These are phyloP conservation scores for Gallinago jamesoni DNA, from an alignment of 2,113 vertebrate genomes.

Conservation along the genomic window DNA sequence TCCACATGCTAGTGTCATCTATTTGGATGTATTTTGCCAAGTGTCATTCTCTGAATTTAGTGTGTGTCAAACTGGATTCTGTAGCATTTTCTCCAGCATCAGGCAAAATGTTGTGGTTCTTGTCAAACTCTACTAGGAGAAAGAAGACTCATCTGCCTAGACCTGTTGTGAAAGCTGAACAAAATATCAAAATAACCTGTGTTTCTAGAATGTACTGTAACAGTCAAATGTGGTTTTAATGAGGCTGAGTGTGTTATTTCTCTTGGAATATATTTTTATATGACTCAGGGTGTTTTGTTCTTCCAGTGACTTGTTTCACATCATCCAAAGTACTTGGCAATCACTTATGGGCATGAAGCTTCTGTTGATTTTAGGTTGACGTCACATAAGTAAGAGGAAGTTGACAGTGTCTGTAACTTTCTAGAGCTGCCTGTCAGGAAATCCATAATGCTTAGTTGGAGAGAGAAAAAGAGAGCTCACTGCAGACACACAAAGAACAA, in stretches of 20 bases:
- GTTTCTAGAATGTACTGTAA: slow-evolving; percentile 32
- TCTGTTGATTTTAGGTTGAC: slow-evolving; percentile 15
- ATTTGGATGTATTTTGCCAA: neutral
- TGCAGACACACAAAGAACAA: neutral
- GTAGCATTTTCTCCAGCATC: neutral
- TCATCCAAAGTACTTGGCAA: slow-evolving; percentile 12
- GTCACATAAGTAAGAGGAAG: neutral
- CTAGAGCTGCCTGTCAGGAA: slow-evolving; percentile 21
- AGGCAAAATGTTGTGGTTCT: neutral
- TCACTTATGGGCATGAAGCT: slow-evolving; percentile 6
- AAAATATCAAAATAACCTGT: neutral
- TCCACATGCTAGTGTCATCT: neutral
- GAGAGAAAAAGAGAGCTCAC: neutral
- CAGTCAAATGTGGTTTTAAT: slow-evolving; percentile 25
- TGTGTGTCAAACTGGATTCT: neutral
- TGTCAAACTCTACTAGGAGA: neutral
- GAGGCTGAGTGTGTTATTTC: slow-evolving; percentile 6
- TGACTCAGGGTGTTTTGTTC: slow-evolving; percentile 55
- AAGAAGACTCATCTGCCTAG: neutral
- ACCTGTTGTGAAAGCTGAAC: slow-evolving; percentile 7
- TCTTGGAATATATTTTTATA: slow-evolving; percentile 20
- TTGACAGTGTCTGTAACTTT: slow-evolving; percentile 5
- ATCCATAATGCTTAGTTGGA: neutral
- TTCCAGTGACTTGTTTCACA: slow-evolving; percentile 36
- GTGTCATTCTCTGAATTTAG: neutral